A percentile compares a stretch with the other conserved stretches of the same genome.
These are phyloP conservation scores for Tachina fera DNA, from an alignment of 2,888 invertebrate species.

Conservation along the genomic window DNA sequence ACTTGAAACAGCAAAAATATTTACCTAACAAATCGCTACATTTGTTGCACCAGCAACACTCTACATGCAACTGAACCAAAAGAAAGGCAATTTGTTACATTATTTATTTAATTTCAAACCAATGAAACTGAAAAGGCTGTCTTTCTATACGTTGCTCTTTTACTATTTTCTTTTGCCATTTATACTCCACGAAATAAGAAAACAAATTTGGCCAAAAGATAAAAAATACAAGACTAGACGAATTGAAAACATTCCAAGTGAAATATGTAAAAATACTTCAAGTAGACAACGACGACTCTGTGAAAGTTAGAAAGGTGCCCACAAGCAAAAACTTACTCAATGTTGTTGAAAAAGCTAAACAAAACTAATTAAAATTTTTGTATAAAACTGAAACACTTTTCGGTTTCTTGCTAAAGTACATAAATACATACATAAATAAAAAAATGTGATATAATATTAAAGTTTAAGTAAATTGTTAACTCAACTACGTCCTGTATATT, in stretches of 20 bases:
- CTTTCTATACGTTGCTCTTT: slow-evolving; percentile 64
- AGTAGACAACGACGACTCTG: slow-evolving; percentile 33
- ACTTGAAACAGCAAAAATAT: slow-evolving; percentile 40
- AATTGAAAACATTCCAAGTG: slow-evolving; percentile 69
- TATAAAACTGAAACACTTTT: slow-evolving; percentile 28
- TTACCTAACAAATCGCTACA: slow-evolving; percentile 68
- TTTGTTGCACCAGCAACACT: slow-evolving; percentile 61
- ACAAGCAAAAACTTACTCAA: slow-evolving; percentile 21
- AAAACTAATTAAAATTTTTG: slow-evolving; percentile 60
- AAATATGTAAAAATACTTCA: slow-evolving; percentile 45
- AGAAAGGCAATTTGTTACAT: slow-evolving; percentile 53
- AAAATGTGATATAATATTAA: slow-evolving; percentile 70
- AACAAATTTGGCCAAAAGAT: slow-evolving; percentile 53
- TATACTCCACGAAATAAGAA: slow-evolving; percentile 40
- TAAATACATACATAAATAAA: neutral
- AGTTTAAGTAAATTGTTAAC: slow-evolving; percentile 63
- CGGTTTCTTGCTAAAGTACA: slow-evolving; percentile 52
- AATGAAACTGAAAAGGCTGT: slow-evolving; percentile 60
- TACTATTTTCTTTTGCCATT: slow-evolving; percentile 36
- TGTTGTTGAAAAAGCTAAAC: slow-evolving; percentile 17
- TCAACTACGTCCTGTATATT: slow-evolving; percentile 64
- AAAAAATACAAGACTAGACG: slow-evolving; percentile 43
- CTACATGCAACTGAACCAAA: slow-evolving; percentile 35
- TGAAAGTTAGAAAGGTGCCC: slow-evolving; percentile 33
- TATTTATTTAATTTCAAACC: slow-evolving; percentile 51